Percentiles rank a stretch among this genome's conserved stretches.
Conservation (phyloP, 2,113 vertebrate genomes). For the Phalacrocorax carbo region DNA sequence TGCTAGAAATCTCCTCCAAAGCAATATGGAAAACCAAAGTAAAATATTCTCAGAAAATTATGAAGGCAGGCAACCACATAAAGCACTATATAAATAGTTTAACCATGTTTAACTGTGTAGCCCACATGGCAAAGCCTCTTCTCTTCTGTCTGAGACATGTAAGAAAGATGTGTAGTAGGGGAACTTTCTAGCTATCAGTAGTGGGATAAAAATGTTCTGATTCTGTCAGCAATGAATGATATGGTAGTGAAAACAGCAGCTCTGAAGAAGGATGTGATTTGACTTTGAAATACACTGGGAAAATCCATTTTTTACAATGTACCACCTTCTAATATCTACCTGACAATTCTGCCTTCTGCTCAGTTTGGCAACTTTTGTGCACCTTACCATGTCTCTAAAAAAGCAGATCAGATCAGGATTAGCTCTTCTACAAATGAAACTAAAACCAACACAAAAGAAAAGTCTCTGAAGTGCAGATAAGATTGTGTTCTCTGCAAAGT, state of each 20-base stretch:
- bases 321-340: not conserved
- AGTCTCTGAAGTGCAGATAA: not conserved
- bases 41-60: not conserved
- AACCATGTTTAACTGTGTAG: not conserved
- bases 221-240: not conserved
- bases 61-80: not conserved
- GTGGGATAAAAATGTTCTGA: not conserved
- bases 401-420: not conserved
- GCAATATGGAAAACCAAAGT: not conserved
- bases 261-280: not conserved
- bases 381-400: not conserved
- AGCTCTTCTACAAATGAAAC: not conserved
- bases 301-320: not conserved
- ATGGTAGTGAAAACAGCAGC: not conserved
- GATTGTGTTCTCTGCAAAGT: not conserved
- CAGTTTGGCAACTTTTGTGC: not conserved
- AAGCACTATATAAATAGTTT: not conserved
- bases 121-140: not conserved
- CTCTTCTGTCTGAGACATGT: not conserved
- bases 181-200: not conserved
- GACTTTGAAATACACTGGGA: not conserved
- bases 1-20: not conserved
- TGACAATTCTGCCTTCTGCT: not conserved
- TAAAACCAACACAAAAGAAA: not conserved
- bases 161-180: not conserved